phyloP scores from a whole-genome alignment of 1,140 invertebrate species.

The Philaenus spumarius region DNA sequence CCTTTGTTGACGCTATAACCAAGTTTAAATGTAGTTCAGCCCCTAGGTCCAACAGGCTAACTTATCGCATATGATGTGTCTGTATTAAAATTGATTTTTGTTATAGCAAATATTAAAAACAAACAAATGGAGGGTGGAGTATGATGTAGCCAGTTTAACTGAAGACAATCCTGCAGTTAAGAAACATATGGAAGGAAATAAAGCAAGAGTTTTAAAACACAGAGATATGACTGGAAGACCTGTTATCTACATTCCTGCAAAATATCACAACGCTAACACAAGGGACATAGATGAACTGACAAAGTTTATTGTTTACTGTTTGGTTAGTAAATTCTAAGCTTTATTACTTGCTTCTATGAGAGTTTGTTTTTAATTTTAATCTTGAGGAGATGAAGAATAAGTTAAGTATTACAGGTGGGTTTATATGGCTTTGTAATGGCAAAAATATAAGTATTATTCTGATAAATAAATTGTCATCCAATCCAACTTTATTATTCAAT shows the following conservation, averaged over 20 bases:
- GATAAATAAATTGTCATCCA: too few species aligned
- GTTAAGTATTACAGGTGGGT: too few species aligned
- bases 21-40: too few species aligned
- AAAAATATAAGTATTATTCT: too few species aligned
- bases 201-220: conserved; percentile 58
- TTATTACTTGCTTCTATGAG: too few species aligned
- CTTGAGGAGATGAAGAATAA: too few species aligned
- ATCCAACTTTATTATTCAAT: too few species aligned
- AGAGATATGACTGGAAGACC: conserved; percentile 61
- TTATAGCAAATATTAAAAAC: conserved; percentile 63
- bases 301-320: conserved; percentile 65
- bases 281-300: conserved; percentile 66
- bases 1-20: too few species aligned
- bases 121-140: conserved; percentile 67
- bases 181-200: conserved; percentile 49
- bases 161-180: conserved; percentile 52
- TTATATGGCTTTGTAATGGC: too few species aligned
- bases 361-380: too few species aligned
- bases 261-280: conserved; percentile 62
- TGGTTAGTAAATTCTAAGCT: conserved; percentile 48
- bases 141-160: conserved; percentile 51
- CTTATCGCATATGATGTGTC: too few species aligned
- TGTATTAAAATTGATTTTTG: not conserved
- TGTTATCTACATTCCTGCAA: conserved; percentile 67
- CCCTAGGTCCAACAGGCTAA: too few species aligned